A percentile compares a stretch with the other conserved stretches of the same genome.
Evolutionary conservation across 2,888 invertebrate species (phyloP).

Genomic region (Drosophila parthenogenetica): DNA sequence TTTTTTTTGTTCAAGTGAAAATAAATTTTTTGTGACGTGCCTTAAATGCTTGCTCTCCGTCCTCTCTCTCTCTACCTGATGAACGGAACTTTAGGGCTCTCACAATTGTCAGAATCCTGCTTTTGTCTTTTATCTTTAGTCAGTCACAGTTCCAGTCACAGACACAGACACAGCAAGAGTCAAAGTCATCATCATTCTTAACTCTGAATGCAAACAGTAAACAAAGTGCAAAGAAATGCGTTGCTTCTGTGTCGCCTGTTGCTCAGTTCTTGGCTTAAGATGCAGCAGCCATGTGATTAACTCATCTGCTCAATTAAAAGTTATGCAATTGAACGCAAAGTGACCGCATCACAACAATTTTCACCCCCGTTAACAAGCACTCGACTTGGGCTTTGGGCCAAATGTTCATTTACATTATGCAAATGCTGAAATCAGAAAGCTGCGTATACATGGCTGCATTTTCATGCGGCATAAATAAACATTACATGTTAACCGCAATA

Average conservation of each 20-base stretch:
- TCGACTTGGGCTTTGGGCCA: conserved; percentile 16
- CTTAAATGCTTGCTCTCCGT: conserved; percentile 56
- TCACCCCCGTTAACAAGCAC: conserved; percentile 4
- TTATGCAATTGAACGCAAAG: conserved; percentile 44
- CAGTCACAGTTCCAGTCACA: conserved; percentile 12
- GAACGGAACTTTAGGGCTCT: conserved; percentile 13
- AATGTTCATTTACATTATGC: conserved; percentile 68
- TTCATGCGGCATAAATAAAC: conserved; percentile 67
- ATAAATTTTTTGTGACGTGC: conserved; percentile 65
- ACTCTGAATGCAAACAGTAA: conserved; percentile 5
- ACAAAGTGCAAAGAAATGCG: conserved; percentile 19
- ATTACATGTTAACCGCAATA: conserved; percentile 64
- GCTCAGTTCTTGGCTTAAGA: neutral
- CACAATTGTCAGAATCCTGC: conserved; percentile 17
- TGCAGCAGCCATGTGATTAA: conserved; percentile 39
- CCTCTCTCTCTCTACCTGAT: conserved; percentile 10
- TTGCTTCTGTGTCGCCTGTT: conserved; percentile 17
- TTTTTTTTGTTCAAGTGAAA: conserved; percentile 45
- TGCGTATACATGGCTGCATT: conserved; percentile 42
- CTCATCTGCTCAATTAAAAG: conserved; percentile 58
- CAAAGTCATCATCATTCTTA: neutral
- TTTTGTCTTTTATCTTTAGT: conserved; percentile 20
- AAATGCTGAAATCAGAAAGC: conserved; percentile 47
- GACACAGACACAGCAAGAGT: neutral
- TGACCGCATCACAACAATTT: conserved; percentile 30